Conservation (phyloP, 2,797 vertebrate species). For the Knipowitschia caucasica region DNA sequence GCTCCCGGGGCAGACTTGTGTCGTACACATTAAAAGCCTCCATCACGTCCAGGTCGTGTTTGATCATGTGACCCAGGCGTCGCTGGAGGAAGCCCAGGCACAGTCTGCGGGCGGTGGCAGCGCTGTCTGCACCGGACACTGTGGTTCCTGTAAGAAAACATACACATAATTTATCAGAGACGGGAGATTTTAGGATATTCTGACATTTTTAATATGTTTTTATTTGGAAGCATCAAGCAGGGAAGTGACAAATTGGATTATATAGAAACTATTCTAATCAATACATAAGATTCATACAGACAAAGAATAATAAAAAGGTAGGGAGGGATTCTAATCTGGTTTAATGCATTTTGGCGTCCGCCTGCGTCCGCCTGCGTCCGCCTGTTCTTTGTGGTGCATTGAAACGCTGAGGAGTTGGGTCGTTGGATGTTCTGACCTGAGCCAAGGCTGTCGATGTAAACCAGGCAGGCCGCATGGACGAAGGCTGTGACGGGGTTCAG, state of each 20-base stretch:
- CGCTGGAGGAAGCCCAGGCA: constrained; percentile 83
- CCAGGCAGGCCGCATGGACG: constrained; percentile 91
- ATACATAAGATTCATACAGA: no score
- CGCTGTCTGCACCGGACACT: constrained; percentile 75
- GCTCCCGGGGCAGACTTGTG: constrained; percentile 72
- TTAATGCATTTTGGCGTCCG: no score
- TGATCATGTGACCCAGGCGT: constrained; percentile 74
- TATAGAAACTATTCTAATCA: no score
- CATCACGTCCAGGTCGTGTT: constrained; percentile 78
- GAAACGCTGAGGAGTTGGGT: no score
- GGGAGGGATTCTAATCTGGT: no score
- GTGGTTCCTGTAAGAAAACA: constrained; percentile 78
- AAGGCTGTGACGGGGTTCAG: constrained; percentile 83
- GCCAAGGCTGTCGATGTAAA: constrained; percentile 92
- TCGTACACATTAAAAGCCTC: constrained; percentile 86
- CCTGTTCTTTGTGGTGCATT: no score
- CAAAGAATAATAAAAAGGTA: no score
- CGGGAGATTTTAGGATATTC: no score
- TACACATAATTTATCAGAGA: not conserved
- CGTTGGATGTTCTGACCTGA: constrained; percentile 80
- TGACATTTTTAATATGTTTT: no score
- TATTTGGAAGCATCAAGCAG: no score
- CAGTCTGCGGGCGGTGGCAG: constrained; percentile 77
- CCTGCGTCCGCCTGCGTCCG: no score
- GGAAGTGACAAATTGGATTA: no score